A percentile compares a stretch with the other conserved stretches of the same genome.
phyloP scores from a whole-genome alignment of 2,797 vertebrate species.

The Sorex maritimensis region DNA sequence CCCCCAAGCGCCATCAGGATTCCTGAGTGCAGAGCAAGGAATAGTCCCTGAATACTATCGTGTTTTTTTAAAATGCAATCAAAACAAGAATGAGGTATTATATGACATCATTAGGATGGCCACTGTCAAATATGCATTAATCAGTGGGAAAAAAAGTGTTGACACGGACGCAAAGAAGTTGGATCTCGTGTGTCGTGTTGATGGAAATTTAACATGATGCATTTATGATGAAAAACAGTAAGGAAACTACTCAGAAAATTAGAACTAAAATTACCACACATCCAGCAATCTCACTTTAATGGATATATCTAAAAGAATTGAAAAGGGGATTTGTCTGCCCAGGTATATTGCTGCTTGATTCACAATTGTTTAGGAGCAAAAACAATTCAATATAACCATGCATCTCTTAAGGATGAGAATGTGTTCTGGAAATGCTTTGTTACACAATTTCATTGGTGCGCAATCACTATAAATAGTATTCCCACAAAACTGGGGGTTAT shows the following conservation, averaged over 20 bases:
- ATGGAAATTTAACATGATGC: neutral
- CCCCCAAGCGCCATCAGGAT: too few relatives aligned
- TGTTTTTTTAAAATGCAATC: neutral
- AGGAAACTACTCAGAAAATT: slow-evolving; percentile 3
- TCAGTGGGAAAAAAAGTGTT: neutral
- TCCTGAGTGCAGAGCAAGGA: too few relatives aligned
- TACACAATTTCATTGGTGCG: neutral
- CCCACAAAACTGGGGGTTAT: neutral
- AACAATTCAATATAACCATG: neutral
- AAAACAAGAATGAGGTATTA: neutral
- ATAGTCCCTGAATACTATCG: too few relatives aligned
- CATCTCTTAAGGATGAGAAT: neutral
- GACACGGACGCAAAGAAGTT: neutral
- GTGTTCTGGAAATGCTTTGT: neutral
- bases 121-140: neutral
- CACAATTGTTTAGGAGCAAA: neutral
- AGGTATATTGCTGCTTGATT: neutral
- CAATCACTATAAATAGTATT: neutral
- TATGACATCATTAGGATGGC: neutral
- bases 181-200: neutral
- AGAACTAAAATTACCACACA: neutral
- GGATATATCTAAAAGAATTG: neutral
- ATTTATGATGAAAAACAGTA: neutral
- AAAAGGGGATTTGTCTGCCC: neutral
- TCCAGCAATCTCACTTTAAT: neutral